phyloP scores from a whole-genome alignment of 30 jellyfish, hydroid and myxozoan species.

The Turritopsis rubra region DNA sequence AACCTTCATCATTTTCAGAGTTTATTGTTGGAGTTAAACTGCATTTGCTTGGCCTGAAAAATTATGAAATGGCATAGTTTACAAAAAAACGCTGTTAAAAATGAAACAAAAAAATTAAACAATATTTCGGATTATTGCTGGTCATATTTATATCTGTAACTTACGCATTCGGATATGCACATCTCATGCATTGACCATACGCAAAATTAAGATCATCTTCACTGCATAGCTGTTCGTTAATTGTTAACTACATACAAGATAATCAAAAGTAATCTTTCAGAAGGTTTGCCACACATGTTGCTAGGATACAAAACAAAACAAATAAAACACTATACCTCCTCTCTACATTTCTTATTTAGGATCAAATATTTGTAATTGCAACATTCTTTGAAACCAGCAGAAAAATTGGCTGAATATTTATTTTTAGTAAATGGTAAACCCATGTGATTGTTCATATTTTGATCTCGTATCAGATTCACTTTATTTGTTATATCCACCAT shows the following conservation, averaged over 20 bases:
- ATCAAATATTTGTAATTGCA: conserved; percentile 57
- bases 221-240: background rate
- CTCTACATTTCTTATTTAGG: conserved; percentile 49
- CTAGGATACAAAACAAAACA: background rate
- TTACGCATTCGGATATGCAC: background rate
- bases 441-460: conserved; percentile 22
- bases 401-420: conserved; percentile 2
- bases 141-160: background rate
- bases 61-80: background rate
- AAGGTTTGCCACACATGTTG: too few relatives aligned
- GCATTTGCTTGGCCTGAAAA: background rate
- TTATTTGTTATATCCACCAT: conserved; percentile 40
- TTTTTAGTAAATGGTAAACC: background rate
- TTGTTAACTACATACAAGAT: background rate
- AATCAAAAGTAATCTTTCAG: too few relatives aligned
- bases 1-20: background rate
- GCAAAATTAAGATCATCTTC: background rate
- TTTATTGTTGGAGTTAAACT: background rate
- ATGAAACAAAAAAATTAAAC: too few relatives aligned
- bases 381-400: conserved; percentile 42
- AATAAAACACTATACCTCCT: conserved; percentile 30
- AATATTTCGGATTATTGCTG: too few relatives aligned
- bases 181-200: background rate
- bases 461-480: conserved; percentile 16
- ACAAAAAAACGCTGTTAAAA: background rate